Conservation (phyloP, 2,797 vertebrate species). For the Manis crassicaudata region DNA sequence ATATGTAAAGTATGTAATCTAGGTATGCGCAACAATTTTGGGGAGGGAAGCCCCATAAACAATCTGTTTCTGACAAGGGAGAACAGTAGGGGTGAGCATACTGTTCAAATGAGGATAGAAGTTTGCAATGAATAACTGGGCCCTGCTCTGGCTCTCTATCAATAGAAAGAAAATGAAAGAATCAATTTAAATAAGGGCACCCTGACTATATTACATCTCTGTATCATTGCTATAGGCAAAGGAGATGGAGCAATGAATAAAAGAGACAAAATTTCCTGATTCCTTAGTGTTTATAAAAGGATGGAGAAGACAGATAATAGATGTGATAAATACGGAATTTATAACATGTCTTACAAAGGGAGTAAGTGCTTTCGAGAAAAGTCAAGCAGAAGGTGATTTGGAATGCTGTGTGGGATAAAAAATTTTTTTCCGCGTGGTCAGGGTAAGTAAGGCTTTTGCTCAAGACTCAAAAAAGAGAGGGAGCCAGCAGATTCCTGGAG, state of each 20-base stretch:
- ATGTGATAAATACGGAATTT: neutral
- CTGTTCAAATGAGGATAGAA: neutral
- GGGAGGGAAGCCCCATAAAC: neutral
- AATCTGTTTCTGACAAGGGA: neutral
- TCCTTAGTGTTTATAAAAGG: neutral
- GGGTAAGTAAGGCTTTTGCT: neutral
- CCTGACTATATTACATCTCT: neutral
- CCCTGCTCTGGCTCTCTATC: neutral
- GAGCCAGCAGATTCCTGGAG: neutral
- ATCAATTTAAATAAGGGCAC: neutral
- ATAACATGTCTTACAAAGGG: neutral
- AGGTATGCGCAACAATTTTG: neutral
- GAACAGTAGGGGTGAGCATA: neutral
- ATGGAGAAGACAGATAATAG: neutral
- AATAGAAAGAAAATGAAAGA: neutral
- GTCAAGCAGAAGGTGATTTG: neutral
- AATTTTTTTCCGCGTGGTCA: neutral
- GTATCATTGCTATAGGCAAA: neutral
- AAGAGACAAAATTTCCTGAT: neutral
- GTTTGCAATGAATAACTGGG: neutral
- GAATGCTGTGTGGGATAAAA: neutral
- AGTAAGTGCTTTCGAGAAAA: conserved; percentile 8
- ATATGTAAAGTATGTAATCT: neutral
- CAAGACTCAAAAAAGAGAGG: neutral
- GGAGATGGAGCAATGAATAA: neutral